Conservation (phyloP, 1,140 invertebrate species). For the Drosophila asahinai region DNA sequence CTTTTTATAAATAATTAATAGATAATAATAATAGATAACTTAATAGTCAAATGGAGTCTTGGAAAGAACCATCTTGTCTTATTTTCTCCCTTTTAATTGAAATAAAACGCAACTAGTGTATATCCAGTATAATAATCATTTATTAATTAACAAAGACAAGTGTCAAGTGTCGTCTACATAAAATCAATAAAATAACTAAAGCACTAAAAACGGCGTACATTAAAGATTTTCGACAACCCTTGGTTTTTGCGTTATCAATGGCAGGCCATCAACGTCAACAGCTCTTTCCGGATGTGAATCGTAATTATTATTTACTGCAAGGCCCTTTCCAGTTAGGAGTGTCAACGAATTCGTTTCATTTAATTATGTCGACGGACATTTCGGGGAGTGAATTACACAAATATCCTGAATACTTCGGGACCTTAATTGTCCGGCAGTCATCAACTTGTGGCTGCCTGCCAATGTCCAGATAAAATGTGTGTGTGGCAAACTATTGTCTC, state of each 20-base stretch:
- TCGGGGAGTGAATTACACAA: constrained; percentile 40
- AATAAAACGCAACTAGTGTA: not conserved
- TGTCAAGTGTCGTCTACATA: not conserved
- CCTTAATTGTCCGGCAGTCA: constrained; percentile 37
- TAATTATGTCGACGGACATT: constrained; percentile 43
- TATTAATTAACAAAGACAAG: not conserved
- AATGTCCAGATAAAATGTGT: constrained; percentile 50
- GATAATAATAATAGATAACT: no score
- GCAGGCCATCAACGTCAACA: constrained; percentile 17
- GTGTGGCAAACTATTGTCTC: constrained; percentile 30
- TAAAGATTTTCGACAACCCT: not conserved
- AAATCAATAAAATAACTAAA: constrained; percentile 1
- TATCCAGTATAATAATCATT: not conserved
- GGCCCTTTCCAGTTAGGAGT: constrained; percentile 15
- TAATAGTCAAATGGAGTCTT: no score
- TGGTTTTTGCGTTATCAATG: constrained; percentile 7
- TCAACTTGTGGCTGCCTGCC: constrained; percentile 37
- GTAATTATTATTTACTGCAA: constrained; percentile 31
- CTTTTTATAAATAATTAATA: no score
- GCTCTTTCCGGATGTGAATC: not conserved
- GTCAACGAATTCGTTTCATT: constrained; percentile 34
- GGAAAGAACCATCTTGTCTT: no score
- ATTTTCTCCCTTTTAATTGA: no score
- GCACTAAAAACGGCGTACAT: not conserved
- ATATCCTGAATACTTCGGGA: constrained; percentile 28